phyloP scores from a whole-genome alignment of 2,797 vertebrate genomes.

The Botia kubotai region DNA sequence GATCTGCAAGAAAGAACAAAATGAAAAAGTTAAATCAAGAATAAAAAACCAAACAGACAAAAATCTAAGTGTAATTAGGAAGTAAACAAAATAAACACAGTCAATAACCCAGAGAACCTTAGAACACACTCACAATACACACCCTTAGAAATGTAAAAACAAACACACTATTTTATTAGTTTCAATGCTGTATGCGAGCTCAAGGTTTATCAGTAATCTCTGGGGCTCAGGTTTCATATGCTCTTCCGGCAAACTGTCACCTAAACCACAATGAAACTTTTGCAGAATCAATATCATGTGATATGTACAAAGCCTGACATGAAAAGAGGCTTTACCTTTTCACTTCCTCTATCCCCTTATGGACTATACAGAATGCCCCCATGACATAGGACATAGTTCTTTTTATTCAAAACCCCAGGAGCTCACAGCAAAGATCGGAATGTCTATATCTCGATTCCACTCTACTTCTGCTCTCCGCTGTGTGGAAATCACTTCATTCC shows the following conservation, averaged over 20 bases:
- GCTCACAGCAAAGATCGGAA: slow-evolving; percentile 5
- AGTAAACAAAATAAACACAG: slow-evolving; percentile 14
- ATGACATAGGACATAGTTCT: slow-evolving; percentile 26
- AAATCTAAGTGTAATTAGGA: slow-evolving; percentile 7
- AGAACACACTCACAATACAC: background rate
- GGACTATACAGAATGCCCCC: background rate
- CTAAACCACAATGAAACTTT: slow-evolving; percentile 39
- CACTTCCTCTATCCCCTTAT: slow-evolving; percentile 21
- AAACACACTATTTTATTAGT: slow-evolving; percentile 28
- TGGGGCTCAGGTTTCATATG: slow-evolving; percentile 25
- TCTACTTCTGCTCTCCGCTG: slow-evolving; percentile 15
- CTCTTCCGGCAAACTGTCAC: slow-evolving; percentile 21
- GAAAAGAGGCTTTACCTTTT: slow-evolving; percentile 24
- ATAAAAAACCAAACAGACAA: background rate
- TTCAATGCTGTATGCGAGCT: slow-evolving; percentile 7
- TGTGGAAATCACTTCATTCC: slow-evolving; percentile 55
- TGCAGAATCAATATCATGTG: slow-evolving; percentile 45
- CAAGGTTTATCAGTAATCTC: slow-evolving; percentile 26
- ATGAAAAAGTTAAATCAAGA: slow-evolving; percentile 22
- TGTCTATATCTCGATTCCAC: slow-evolving; percentile 12
- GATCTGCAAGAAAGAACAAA: slow-evolving; percentile 59
- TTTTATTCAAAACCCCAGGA: slow-evolving; percentile 2
- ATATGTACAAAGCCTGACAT: slow-evolving; percentile 44
- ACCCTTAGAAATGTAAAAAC: slow-evolving; percentile 27
- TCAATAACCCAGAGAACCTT: slow-evolving; percentile 4